These are phyloP conservation scores for Crepidodera aurea DNA, from an alignment of 2,888 invertebrate genomes.

Conservation along the genomic window DNA sequence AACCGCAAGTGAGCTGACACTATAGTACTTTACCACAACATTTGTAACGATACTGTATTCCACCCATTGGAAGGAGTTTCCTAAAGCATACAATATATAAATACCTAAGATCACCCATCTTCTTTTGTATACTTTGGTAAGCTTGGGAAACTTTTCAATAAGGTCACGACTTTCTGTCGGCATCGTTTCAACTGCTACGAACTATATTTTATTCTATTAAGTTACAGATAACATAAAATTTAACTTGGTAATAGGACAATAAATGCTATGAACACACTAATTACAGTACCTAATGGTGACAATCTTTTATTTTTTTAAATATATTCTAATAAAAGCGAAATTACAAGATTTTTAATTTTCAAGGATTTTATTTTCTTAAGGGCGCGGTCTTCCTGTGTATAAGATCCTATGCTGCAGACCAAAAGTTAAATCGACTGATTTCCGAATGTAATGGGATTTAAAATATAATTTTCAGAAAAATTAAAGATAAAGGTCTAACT, in stretches of 20 bases:
- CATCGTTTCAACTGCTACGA: conserved; percentile 5
- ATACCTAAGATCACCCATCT: conserved; percentile 86
- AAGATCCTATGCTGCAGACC: too few species aligned
- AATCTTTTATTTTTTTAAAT: too few species aligned
- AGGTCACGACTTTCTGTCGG: conserved; percentile 30
- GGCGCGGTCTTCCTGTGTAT: too few species aligned
- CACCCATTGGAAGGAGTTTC: conserved; percentile 95
- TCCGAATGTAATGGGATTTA: too few species aligned
- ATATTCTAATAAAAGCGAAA: too few species aligned
- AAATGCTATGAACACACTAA: not conserved
- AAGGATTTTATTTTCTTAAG: too few species aligned
- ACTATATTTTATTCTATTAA: not conserved
- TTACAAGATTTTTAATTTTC: too few species aligned
- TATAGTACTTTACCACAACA: conserved; percentile 79
- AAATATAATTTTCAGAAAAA: too few species aligned
- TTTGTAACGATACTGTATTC: conserved; percentile 93
- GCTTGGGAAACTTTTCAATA: conserved; percentile 2
- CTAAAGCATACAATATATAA: conserved; percentile 86
- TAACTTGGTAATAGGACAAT: not conserved
- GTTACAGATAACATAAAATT: too few species aligned
- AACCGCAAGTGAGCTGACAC: conserved; percentile 74
- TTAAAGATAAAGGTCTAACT: too few species aligned
- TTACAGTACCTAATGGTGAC: not conserved
- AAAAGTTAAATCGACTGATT: too few species aligned
- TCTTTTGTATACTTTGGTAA: conserved; percentile 72